phyloP scores from a whole-genome alignment of 2,797 vertebrate genomes.

The Cyprinella venusta region DNA sequence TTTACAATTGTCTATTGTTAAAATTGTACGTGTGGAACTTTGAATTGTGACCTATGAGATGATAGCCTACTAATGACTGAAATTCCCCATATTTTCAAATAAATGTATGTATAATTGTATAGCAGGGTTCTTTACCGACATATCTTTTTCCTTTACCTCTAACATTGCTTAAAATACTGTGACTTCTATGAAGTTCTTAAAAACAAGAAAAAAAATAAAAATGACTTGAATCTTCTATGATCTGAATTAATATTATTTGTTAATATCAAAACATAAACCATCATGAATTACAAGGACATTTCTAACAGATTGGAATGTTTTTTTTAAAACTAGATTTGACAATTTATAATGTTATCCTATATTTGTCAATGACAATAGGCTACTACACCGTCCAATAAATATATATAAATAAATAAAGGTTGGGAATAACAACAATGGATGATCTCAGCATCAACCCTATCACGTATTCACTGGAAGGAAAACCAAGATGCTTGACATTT shows the following conservation, averaged over 20 bases:
- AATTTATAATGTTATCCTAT: neutral
- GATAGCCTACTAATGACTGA: neutral
- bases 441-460: slow-evolving; percentile 5
- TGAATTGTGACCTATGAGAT: neutral
- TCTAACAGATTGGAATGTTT: neutral
- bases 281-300: neutral
- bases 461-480: slow-evolving; percentile 44
- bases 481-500: slow-evolving; percentile 38
- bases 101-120: neutral
- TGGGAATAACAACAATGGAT: neutral
- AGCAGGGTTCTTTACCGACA: neutral
- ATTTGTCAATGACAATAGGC: neutral
- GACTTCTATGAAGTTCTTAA: neutral
- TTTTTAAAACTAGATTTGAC: neutral
- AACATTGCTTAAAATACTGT: neutral
- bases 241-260: too few species aligned
- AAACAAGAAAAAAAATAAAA: neutral
- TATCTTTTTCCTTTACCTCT: neutral
- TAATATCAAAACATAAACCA: neutral
- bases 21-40: neutral
- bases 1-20: neutral
- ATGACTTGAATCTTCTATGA: too few species aligned
- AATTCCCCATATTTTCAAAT: neutral
- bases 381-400: neutral
- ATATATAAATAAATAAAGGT: neutral